Evolutionary conservation across 2,797 vertebrate species (phyloP), one percentile per base, ranked within the genome.

Genomic region (Artibeus lituratus): DNA sequence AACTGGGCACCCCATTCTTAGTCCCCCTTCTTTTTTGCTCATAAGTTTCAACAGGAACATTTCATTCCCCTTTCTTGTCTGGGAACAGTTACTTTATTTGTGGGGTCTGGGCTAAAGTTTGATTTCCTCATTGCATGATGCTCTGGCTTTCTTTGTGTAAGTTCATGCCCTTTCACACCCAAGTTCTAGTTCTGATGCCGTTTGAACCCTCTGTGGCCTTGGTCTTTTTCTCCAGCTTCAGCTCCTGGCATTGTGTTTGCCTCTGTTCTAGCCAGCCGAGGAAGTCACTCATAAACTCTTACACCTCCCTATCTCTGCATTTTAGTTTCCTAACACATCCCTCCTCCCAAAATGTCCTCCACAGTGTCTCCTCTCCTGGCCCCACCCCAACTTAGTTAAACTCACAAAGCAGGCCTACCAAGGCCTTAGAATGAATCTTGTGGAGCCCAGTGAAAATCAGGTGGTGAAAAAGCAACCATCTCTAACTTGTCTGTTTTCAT

Each of bases 1-100:
- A 96, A 42, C 76, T 85, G 86, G 91, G 91, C 91, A 65, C 59
- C 3, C 7, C 89, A 91, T 95, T 86, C 96, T 95, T 37, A 77
- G 80, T 70, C 94, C 26, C 77, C 83, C 77, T 82, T 94, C 47
- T 80, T 70, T 49, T 92, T 77, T 93, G 86, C 55, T 69, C n/a
- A 69, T 44, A 84, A 90, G 57, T 47, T 82, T 84, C 72, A 57
- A 94, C 72, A 19, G 57, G 78, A 87, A 69, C 80, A 84, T 87
- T 89, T 87, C 81, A 91, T 92, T 96, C 94, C 73, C 29, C 57
- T 85, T 19, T 44, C 10, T 62, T 83, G 53, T 29, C 80, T 97
- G 72, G 67, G 29, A 96, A 77, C 26, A 57, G 47, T 70, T 44
- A 72, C 49, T 87, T 85, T 95, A 53, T 92, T 95, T 94, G 62